Base-by-base conservation (phyloP, 2,113 vertebrate species). In the Poecile atricapillus region DNA sequence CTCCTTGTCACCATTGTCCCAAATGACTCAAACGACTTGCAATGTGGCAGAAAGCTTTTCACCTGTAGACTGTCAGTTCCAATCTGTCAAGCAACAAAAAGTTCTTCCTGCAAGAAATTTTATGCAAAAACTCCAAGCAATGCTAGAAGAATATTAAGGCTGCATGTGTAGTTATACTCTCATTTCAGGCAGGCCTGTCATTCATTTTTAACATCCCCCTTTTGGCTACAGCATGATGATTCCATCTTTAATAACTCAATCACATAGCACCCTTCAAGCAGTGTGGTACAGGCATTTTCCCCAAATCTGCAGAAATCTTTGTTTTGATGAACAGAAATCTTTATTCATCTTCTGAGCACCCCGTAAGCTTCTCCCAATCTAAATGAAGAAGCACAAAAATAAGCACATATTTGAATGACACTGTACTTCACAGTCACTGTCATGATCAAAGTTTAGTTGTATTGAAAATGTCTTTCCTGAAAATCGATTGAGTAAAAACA, bases 21-120 rank as follows among this genome's bases (percentile, higher is more conserved):
- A 4, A 82, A 69, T 82, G 77, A 84, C 53, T 95, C 70, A 65
- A 28, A 89, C 3, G 2, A 52, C 58, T 58, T 41, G 31, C n/a
- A 82, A 68, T 0, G 1, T 46, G 47, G 60, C 49, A 91, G 64
- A 93, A 84, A 93, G 74, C 50, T 70, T 89, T 91, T 91, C 81
- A 94, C 91, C 93, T 89, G 87, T 82, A 91, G 58, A 39, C 53
- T 94, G 78, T 56, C 84, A 68, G 44, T 68, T 33, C 53, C 41
- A 62, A 95, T 83, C 81, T 82, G 78, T 79, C 89, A 95, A 76
- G 39, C 13, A 94, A 76, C 74, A 24, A 30, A 16, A 94, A 93
- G 37, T 83, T 58, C 23, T 55, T 47, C 41, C 89, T 85, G 33
- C 35, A 79, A 75, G 53, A 89, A 82, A 95, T 94, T 46, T 87